Evolutionary conservation across 2,113 vertebrate species (phyloP).

Genomic region (Cottus gobio): DNA sequence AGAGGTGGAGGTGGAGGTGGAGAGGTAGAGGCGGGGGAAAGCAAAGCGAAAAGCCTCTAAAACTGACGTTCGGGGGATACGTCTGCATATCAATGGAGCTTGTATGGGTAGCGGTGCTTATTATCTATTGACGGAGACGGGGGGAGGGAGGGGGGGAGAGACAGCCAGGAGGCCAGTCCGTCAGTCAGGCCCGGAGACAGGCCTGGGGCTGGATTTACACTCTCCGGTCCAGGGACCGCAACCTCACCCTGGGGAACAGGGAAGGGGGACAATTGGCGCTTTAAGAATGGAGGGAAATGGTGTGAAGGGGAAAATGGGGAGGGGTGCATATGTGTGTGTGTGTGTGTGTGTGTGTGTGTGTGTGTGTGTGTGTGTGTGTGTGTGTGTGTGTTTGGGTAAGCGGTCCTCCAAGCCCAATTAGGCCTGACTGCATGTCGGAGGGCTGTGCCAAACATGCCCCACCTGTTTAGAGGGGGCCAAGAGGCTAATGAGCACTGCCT

Average conservation of each 20-base stretch:
- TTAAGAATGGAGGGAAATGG: conserved; percentile 60
- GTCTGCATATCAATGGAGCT: conserved; percentile 54
- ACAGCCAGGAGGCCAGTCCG: conserved; percentile 21
- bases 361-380: conserved; percentile 37
- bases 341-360: conserved; percentile 20
- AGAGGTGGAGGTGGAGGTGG: conserved; percentile 10
- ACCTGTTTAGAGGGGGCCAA: conserved; percentile 78
- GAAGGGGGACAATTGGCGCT: conserved; percentile 67
- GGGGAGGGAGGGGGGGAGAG: not conserved
- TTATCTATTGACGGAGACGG: conserved; percentile 36
- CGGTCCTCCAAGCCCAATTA: conserved; percentile 82
- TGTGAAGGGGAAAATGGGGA: conserved; percentile 44
- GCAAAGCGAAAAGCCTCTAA: not conserved
- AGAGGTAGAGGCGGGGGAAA: conserved; percentile 10
- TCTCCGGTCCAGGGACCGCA: conserved; percentile 37
- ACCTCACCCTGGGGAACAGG: conserved; percentile 65
- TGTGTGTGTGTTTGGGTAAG: conserved; percentile 49
- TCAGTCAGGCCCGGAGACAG: conserved; percentile 36
- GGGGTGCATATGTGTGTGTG: conserved; percentile 45
- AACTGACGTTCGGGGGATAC: conserved; percentile 45
- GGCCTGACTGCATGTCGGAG: conserved; percentile 76
- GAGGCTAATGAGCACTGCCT: conserved; percentile 82
- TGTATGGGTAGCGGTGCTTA: conserved; percentile 36
- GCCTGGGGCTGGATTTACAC: conserved; percentile 67
- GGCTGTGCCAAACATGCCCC: conserved; percentile 83